Evolutionary conservation across 2,797 vertebrate species (phyloP), one percentile per base, ranked within the genome.

Genomic region (Danio jaintianensis): DNA sequence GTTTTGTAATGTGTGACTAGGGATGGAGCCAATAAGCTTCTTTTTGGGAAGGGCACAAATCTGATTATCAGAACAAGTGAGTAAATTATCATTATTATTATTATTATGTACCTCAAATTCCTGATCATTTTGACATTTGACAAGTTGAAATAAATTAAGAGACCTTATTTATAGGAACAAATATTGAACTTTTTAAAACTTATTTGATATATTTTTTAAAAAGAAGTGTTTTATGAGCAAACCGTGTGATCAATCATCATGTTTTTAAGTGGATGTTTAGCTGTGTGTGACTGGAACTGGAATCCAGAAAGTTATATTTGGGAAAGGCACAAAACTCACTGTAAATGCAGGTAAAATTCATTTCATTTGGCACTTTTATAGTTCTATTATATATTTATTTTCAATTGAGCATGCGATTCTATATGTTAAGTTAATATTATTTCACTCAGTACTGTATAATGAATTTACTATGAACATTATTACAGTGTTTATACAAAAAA

Each of bases 261-360:
- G 61, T 87, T 83, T 86, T 79, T 84, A 84, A 64, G 20, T 58
- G 5, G 12, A 45, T 45, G 0, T 82, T 7, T 70, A 74, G 59
- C 43, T 38, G 5, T 81, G 87, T 88, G 85, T 88, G 84, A 79
- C 80, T 83, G 29, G 61, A 71, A 59, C 18, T 45, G 79, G 55
- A 72, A 2, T 40, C 61, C 6, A 20, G 36, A 81, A 85, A 76
- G n/a, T 75, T 45, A 82, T 82, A 70, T 86, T 89, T 86, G 87
- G 85, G 52, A 84, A 81, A 58, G 86, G 82, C 72, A 83, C 76
- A 15, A 63, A 64, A 40, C 64, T 88, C n/a, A 82, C 52, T 42
- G 75, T 83, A 64, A 73, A 73, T 56, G 4, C 59, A 64, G 69
- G 78, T 29, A 29, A 29, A 29, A 3, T 29, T 29, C 3, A 29